A percentile compares a stretch with the other conserved stretches of the same genome.
phyloP scores from a whole-genome alignment of 2,797 vertebrate species.

The Tamandua tetradactyla region DNA sequence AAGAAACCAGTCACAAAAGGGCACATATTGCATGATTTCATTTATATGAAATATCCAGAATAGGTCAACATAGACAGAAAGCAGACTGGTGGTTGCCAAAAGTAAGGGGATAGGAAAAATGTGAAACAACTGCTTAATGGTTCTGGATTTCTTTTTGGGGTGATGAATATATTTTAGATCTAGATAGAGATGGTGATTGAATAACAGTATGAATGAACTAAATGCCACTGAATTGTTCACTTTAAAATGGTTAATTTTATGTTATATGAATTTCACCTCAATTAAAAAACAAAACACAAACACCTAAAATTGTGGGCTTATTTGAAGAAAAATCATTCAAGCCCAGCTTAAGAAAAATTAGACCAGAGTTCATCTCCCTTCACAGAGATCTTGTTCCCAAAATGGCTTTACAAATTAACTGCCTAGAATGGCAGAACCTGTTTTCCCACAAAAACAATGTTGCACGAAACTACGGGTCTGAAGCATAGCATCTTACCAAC shows the following conservation, averaged over 20 bases:
- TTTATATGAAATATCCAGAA: neutral
- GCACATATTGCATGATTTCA: neutral
- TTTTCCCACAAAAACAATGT: neutral
- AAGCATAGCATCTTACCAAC: neutral
- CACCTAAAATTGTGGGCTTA: neutral
- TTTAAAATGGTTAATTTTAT: neutral
- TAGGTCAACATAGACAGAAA: neutral
- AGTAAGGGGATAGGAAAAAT: neutral
- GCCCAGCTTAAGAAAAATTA: neutral
- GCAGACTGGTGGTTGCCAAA: neutral
- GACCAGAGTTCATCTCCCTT: neutral
- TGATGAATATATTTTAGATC: neutral
- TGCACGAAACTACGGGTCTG: neutral
- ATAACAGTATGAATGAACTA: neutral
- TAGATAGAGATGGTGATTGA: neutral
- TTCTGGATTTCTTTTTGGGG: neutral
- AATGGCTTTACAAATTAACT: neutral
- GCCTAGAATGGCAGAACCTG: neutral
- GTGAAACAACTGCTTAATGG: neutral
- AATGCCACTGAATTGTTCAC: neutral
- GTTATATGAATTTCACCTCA: neutral
- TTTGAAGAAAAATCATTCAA: neutral
- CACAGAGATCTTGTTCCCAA: neutral
- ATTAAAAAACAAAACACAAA: neutral
- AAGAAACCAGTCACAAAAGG: neutral